Evolutionary conservation across 2,797 vertebrate species (phyloP), one percentile per base, ranked within the genome.

Genomic region (Muscicapa comitata): DNA sequence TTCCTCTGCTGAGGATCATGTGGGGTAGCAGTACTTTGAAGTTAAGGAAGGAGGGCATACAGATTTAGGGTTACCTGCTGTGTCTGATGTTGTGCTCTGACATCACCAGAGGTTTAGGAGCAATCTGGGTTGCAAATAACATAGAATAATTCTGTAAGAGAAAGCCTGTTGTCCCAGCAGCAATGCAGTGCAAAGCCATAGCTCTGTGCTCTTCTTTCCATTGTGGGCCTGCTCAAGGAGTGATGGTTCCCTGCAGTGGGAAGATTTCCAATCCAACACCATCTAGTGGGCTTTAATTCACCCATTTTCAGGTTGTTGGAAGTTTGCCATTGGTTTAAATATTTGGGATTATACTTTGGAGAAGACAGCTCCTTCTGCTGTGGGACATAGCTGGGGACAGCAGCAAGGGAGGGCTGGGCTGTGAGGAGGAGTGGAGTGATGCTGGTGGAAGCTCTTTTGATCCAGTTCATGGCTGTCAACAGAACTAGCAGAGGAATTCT

Each of bases 341-440:
- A 0, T 12, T 50, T 1, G 1, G 54, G 62, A 11, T 78, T 42
- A 2, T 0, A 0, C 20, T 70, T 45, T 68, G 51, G 33, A 48
- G 42, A 13, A 59, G 62, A 17, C 1, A 0, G 35, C n/a, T 38
- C 28, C 26, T 72, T 13, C 73, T 80, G 21, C 79, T 35, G 58
- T 1, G 5, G 25, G 29, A 28, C 0, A 0, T 5, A 9, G 74
- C 70, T 13, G 0, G 9, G 40, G 35, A 8, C 13, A 1, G 2
- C 17, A 68, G 78, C 48, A 6, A 55, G 20, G 59, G 11, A 11
- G 47, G 2, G 14, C 72, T 91, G 77, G 31, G 47, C 66, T 29
- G 26, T 31, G 14, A 29, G 51, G 84, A 72, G 33, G 28, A 58
- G 26, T 2, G 6, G 9, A 1, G 9, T 9, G 40, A 23, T 58